Evolutionary conservation across 2,113 vertebrate genomes (phyloP), one percentile per base, ranked within the genome.

Genomic region (Nesoenas mayeri): DNA sequence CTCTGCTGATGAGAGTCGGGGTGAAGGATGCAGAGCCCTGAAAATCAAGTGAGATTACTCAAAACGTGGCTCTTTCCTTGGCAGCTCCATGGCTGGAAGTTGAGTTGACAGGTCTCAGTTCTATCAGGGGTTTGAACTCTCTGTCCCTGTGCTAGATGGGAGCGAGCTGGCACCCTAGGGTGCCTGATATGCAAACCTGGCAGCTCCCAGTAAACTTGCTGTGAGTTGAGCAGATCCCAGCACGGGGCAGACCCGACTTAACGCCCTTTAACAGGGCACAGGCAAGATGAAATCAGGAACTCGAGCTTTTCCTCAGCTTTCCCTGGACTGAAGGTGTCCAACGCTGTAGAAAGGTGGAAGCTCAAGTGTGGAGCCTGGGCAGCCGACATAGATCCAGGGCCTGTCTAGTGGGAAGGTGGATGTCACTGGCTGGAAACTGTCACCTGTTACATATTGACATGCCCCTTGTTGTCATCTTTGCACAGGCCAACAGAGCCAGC

Each of bases 401-500:
- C 69, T 64, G 69, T n/a, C 53, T 57, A 20, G 56, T 12, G 62
- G 54, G 91, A 79, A 73, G 77, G 72, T 4, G 21, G 81, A 73
- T 89, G 64, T 83, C 94, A 62, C 88, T 82, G 79, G 89, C 95
- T 93, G 94, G 93, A 78, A 82, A 66, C 53, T 42, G 70, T 92
- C 61, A 25, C 88, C 91, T 94, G 11, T 73, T 88, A 73, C 89
- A 4, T 94, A 73, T 80, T 93, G 94, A 85, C 32, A 17, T 97
- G 91, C 97, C 95, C 88, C 84, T 96, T 92, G 65, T 93, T 91
- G 96, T 96, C 86, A 83, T 96, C 77, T 95, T 87, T 91, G 88
- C 94, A 47, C 97, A 99, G 99, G 98, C 98, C 99, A 99, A 97
- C 99, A 99, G 97, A 99, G 97, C 98, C 99, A 99, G 97, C 98